Evolutionary conservation across 2,888 invertebrate species (phyloP).

Genomic region (Mimachlamys varia): DNA sequence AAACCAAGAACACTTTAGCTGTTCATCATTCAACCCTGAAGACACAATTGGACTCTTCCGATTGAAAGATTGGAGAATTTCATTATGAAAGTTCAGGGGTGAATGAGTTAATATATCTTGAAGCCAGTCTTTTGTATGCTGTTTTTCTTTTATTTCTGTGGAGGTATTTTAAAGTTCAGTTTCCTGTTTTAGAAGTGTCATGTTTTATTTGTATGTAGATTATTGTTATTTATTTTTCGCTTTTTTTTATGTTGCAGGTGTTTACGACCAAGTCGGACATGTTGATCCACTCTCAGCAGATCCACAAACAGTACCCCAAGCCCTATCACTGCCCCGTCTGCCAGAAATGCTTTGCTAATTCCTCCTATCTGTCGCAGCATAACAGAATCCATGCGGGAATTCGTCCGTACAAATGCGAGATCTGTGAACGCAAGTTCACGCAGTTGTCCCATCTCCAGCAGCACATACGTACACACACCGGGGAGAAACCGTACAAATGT

Average conservation of each 20-base stretch:
- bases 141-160: too few species aligned
- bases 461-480: slow-evolving; percentile 98
- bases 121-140: too few species aligned
- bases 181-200: too few species aligned
- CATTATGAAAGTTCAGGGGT: too few species aligned
- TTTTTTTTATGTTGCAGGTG: slow-evolving; percentile 87
- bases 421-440: slow-evolving; percentile 88
- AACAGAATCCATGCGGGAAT: slow-evolving; percentile 99
- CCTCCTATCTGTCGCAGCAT: slow-evolving; percentile 99
- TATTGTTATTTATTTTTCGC: slow-evolving; percentile 38
- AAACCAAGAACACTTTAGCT: too few species aligned
- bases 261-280: slow-evolving; percentile 98
- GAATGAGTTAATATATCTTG: too few species aligned
- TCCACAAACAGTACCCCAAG: slow-evolving; percentile 99
- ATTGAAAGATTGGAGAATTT: too few species aligned
- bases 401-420: slow-evolving; percentile 91
- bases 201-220: background rate
- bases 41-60: too few species aligned
- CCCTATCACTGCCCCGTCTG: slow-evolving; percentile 99
- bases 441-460: slow-evolving; percentile 99
- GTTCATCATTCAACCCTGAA: too few species aligned
- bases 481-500: slow-evolving; percentile 99
- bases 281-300: slow-evolving; percentile 95
- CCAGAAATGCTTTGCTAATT: slow-evolving; percentile 99
- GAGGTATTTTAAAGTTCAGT: too few species aligned